Conservation (phyloP, 2,797 vertebrate species). For the Antrozous pallidus region DNA sequence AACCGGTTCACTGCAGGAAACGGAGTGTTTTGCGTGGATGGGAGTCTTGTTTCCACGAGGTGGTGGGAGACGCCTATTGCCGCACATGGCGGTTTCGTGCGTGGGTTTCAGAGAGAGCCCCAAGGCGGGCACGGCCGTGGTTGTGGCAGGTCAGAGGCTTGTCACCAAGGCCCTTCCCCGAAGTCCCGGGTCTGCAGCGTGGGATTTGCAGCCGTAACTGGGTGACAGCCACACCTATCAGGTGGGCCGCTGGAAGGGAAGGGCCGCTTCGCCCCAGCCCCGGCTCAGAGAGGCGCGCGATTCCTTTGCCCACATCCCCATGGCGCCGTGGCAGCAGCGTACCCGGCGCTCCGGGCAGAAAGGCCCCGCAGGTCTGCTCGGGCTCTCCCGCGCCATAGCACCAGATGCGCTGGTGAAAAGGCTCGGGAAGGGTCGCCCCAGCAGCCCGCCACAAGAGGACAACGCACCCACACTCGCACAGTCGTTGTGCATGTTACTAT, state of each 20-base stretch:
- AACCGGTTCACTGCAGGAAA: neutral
- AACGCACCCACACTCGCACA: neutral
- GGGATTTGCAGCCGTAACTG: neutral
- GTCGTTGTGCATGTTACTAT: neutral
- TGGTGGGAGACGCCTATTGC: neutral
- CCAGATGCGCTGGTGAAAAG: neutral
- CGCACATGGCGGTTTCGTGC: neutral
- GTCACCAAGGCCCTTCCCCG: neutral
- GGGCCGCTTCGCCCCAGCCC: too few relatives aligned
- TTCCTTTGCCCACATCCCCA: neutral
- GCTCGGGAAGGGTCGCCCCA: neutral
- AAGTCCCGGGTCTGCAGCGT: neutral
- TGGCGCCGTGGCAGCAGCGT: neutral
- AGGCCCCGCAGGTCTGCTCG: neutral
- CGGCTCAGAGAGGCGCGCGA: accelerated
- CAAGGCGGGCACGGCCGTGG: neutral
- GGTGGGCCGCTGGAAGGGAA: accelerated
- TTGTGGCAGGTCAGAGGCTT: neutral
- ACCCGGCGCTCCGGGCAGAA: too few relatives aligned
- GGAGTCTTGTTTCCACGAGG: too few relatives aligned
- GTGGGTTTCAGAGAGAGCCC: neutral
- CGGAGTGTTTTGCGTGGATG: neutral
- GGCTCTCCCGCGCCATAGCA: neutral
- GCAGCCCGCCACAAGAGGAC: neutral
- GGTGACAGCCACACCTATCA: accelerated